phyloP scores from a whole-genome alignment of 2,113 vertebrate genomes.

The Oxyura jamaicensis region DNA sequence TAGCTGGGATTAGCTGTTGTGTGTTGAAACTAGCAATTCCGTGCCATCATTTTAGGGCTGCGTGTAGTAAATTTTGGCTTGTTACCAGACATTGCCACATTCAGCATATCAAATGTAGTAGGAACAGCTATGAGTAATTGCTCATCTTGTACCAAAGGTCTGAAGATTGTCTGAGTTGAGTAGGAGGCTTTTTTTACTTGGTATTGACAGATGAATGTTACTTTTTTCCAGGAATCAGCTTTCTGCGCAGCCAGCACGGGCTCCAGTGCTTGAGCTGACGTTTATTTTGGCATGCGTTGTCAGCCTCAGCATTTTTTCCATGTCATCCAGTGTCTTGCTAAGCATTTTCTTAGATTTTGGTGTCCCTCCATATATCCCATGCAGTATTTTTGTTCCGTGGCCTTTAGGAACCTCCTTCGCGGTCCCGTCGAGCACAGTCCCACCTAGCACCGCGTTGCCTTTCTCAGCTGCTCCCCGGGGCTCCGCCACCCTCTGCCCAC shows the following conservation, averaged over 20 bases:
- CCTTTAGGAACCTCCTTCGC: background rate
- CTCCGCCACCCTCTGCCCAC: background rate
- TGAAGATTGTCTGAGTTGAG: background rate
- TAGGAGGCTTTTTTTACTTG: background rate
- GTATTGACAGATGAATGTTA: background rate
- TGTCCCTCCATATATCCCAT: fast-evolving
- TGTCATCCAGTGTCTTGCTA: background rate
- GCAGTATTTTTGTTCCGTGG: background rate
- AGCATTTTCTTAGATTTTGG: background rate
- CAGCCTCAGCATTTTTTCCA: background rate
- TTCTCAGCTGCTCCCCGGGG: background rate
- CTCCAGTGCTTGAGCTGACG: background rate
- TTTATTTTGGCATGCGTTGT: background rate
- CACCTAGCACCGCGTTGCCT: background rate
- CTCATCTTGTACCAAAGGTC: background rate
- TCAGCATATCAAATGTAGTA: background rate
- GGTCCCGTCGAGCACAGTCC: background rate
- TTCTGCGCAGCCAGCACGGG: background rate
- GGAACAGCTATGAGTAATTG: background rate
- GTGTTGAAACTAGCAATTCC: background rate
- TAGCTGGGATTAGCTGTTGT: background rate
- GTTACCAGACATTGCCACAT: background rate
- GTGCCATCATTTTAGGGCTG: background rate
- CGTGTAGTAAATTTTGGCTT: background rate
- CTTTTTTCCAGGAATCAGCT: background rate